phyloP scores from a whole-genome alignment of 1,140 invertebrate genomes.

The Drosophila pruinosa region DNA sequence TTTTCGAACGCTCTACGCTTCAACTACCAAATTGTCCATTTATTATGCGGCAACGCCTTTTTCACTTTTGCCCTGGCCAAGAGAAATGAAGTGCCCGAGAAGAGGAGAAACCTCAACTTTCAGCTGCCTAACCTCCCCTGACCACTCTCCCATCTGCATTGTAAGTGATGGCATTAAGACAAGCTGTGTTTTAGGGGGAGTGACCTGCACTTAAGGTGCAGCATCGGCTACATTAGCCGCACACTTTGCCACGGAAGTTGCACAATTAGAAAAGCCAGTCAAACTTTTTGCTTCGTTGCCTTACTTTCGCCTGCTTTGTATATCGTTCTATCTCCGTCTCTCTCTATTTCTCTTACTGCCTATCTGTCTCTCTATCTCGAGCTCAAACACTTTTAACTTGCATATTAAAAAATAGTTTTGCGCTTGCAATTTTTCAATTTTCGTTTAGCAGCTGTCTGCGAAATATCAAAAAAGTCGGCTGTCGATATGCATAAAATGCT shows the following conservation, averaged over 20 bases:
- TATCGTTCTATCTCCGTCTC: not conserved
- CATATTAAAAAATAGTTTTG: slow-evolving; percentile 76
- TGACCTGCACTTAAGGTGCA: slow-evolving; percentile 75
- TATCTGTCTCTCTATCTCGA: not conserved
- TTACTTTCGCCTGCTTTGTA: slow-evolving; percentile 12
- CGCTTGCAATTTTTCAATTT: slow-evolving; percentile 40
- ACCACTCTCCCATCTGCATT: not conserved
- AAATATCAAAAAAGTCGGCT: slow-evolving; percentile 62
- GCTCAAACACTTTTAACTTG: slow-evolving; percentile 43
- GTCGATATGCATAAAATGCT: slow-evolving; percentile 78
- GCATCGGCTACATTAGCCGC: slow-evolving; percentile 67
- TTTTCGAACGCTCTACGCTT: slow-evolving; percentile 54
- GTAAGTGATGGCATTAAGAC: slow-evolving; percentile 62
- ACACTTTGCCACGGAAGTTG: slow-evolving; percentile 76
- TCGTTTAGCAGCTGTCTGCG: slow-evolving; percentile 58
- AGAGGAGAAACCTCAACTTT: slow-evolving; percentile 25
- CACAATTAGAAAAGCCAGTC: slow-evolving; percentile 77
- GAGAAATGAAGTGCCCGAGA: slow-evolving; percentile 63
- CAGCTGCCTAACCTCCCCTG: not conserved
- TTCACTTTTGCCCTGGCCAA: slow-evolving; percentile 61
- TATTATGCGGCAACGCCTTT: slow-evolving; percentile 81
- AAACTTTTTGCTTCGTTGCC: slow-evolving; percentile 55
- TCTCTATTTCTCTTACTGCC: not conserved
- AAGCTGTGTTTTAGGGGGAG: slow-evolving; percentile 54
- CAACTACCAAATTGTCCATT: slow-evolving; percentile 80